A percentile compares a stretch with the other conserved stretches of the same genome.
Conservation (phyloP, 2,113 vertebrate genomes). For the Cryptomyrus ogoouensis region DNA sequence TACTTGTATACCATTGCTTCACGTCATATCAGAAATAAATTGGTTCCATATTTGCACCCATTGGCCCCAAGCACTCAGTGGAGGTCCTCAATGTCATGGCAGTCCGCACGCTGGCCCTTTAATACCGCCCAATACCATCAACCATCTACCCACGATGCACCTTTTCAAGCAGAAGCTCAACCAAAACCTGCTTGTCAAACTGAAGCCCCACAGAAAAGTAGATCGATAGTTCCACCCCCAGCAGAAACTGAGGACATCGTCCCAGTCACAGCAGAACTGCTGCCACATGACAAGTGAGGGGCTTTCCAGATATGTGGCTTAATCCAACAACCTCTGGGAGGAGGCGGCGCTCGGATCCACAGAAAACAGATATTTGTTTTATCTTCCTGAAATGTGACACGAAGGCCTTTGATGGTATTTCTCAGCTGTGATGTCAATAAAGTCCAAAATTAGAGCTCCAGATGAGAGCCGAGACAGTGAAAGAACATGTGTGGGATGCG, state of each 20-base stretch:
- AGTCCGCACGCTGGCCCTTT: not conserved
- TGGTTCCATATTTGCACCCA: not conserved
- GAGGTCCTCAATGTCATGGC: not conserved
- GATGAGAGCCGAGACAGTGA: constrained; percentile 10
- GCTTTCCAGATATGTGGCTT: not conserved
- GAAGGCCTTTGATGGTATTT: not conserved
- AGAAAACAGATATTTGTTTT: not conserved
- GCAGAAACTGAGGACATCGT: not conserved
- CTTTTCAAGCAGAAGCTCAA: not conserved
- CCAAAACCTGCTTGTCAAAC: not conserved
- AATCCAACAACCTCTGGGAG: not conserved
- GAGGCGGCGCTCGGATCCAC: not conserved
- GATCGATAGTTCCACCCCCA: not conserved
- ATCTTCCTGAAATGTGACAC: not conserved
- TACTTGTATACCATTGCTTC: not conserved
- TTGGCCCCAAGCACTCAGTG: not conserved
- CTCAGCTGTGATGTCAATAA: not conserved
- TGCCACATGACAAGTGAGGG: not conserved
- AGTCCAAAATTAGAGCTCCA: not conserved
- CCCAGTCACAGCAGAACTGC: not conserved
- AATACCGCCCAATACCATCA: not conserved
- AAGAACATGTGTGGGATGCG: not conserved
- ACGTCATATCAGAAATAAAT: not conserved
- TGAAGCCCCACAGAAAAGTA: not conserved
- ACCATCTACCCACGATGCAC: not conserved